Evolutionary conservation across 92 coral and sea anemone genomes (phyloP), one percentile per base, ranked within the genome.

Genomic region (Chrysogorgia sp.): DNA sequence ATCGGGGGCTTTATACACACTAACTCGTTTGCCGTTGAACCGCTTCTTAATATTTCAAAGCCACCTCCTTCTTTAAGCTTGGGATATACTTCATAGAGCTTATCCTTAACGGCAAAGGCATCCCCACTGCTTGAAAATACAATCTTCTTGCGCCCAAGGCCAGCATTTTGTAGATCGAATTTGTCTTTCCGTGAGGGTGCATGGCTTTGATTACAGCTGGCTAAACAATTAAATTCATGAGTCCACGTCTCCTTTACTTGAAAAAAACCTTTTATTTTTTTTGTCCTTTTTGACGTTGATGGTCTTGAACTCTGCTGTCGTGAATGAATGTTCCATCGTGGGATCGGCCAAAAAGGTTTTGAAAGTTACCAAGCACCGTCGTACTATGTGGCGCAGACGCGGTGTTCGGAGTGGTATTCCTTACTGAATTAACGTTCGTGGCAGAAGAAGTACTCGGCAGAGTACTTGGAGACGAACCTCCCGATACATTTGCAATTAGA

Each of bases 311-410:
- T 79, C 43, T 37, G 43, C 43, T 37, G 43, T 5, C 43, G 43
- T 37, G 43, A 37, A 4, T 37, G 43, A 37, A 33, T 50, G 45
- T 47, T 40, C 61, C 50, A 32, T 71, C 43, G 32, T 71, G 48
- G 33, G 62, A 65, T 32, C 74, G 75, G 43, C 71, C 67, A 63
- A 78, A 78, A 49, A 76, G 82, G 59, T 68, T 76, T 76, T 40
- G 69, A 62, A 77, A 77, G 43, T 77, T 60, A 24, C 67, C 74
- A 59, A 63, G 71, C 34, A 48, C 74, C 30, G 75, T 77, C 60
- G 45, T 67, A 40, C 53, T 43, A 37, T 12, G 43, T 37, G 43
- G 43, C 12, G 43, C 12, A 12, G 6, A 12, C 12, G 12, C 43
- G 43, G 43, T 37, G 12, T 37, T 37, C 12, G 43, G 43, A 37